Base-by-base conservation (phyloP, 2,797 vertebrate genomes). In the Dromococcyx pavoninus region DNA sequence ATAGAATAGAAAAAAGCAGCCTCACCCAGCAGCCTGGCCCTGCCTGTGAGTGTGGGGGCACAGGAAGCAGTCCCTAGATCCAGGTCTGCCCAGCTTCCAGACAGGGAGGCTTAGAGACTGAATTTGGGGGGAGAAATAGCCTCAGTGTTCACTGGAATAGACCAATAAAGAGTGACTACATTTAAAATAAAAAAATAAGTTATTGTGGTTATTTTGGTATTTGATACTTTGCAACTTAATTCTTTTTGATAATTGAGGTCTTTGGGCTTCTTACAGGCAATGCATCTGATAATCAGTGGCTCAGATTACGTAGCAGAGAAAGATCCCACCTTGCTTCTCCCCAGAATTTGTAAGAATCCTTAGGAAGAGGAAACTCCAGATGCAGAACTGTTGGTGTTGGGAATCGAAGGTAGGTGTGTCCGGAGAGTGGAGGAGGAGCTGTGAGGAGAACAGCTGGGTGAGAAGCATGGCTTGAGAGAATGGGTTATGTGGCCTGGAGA, bases 141-240 rank as follows among this genome's bases (percentile, higher is more conserved):
- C 10, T 19, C 19, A 0, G 16, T 4, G 13, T 18, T 44, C 33
- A 7, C 30, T 41, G 28, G 5, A 27, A 35, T 9, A 62, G 43
- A 23, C 23, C 22, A 12, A 30, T 35, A 46, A 27, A 37, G 28
- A 46, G 21, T 4, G 50, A 5, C 23, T 28, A 2, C 3, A 1
- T 10, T 28, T 16, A 13, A 44, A 8, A 35, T 35, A 23, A 69
- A 24, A 46, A 21, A 4, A 35, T 5, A 9, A 28, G 15, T 28
- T 44, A 8, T 13, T 10, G 9, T 24, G 21, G 24, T 1, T 70
- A 1, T 18, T n/a, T n/a, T 18, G n/a, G 4, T 5, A 0, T 15
- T 13, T 28, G 32, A 6, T 61, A 1, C 37, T 44, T n/a, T 33
- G 21, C 1, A 6, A 3, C 7, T 48, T 18, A 17, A 11, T 19